These are phyloP conservation scores for Sebastes cheni DNA, from an alignment of 2,797 vertebrate genomes.

Conservation along the genomic window DNA sequence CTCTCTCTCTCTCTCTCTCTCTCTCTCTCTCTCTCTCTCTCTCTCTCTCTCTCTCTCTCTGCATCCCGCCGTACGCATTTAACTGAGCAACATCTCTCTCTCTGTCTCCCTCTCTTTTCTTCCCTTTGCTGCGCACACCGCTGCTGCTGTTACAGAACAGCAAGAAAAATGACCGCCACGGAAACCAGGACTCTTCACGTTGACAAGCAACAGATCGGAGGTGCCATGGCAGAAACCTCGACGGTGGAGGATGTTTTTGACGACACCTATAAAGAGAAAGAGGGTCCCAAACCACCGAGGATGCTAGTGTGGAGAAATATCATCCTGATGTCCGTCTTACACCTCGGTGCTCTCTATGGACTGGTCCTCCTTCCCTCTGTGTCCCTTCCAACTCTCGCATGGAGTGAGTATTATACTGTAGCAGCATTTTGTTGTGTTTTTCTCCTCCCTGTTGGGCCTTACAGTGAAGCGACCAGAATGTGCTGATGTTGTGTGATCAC, in stretches of 20 bases:
- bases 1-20: not conserved
- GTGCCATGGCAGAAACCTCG: slow-evolving; percentile 35
- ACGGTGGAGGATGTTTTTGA: slow-evolving; percentile 87
- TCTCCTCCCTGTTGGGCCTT: not conserved
- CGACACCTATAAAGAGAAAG: slow-evolving; percentile 86
- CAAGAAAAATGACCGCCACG: slow-evolving; percentile 65
- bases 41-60: not conserved
- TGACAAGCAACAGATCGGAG: slow-evolving; percentile 58
- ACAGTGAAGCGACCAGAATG: slow-evolving; percentile 42
- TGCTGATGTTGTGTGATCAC: slow-evolving; percentile 54
- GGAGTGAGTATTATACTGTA: slow-evolving; percentile 84
- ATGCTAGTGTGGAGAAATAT: slow-evolving; percentile 95
- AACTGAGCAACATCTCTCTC: slow-evolving; percentile 27
- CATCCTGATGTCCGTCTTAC: slow-evolving; percentile 89
- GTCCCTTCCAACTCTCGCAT: slow-evolving; percentile 81
- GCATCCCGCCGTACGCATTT: slow-evolving; percentile 39
- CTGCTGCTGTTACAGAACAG: slow-evolving; percentile 5
- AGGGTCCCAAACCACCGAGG: slow-evolving; percentile 81
- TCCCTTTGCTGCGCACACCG: not conserved
- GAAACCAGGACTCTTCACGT: slow-evolving; percentile 40
- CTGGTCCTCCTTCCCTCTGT: slow-evolving; percentile 80
- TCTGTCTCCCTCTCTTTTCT: not conserved
- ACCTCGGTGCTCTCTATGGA: slow-evolving; percentile 83
- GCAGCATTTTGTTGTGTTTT: not conserved
- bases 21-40: not conserved